Evolutionary conservation across 2,888 invertebrate genomes (phyloP).

Genomic region (Labia minor): DNA sequence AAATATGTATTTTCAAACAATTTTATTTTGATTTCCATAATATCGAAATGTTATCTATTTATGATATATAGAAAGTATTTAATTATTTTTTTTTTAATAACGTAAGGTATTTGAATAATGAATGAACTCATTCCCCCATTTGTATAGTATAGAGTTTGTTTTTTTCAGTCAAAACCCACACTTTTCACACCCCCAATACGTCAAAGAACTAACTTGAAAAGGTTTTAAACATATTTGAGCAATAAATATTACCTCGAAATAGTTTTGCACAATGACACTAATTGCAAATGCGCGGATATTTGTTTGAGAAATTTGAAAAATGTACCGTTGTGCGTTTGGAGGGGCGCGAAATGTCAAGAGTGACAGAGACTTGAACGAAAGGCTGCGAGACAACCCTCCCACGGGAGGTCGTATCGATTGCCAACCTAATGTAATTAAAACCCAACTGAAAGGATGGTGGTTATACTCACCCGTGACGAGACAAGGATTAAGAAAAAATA

Average conservation of each 20-base stretch:
- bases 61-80: no score
- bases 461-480: no score
- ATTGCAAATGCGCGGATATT: neutral
- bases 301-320: neutral
- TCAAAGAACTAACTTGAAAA: neutral
- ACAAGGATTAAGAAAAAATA: no score
- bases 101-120: neutral
- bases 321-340: neutral
- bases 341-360: neutral
- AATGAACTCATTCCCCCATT: neutral
- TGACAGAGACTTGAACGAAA: constrained; percentile 2
- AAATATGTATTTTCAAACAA: no score
- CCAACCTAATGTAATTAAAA: no score
- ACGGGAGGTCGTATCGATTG: no score
- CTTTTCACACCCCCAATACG: neutral
- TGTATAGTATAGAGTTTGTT: neutral
- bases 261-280: constrained; percentile 13
- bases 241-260: constrained; percentile 13
- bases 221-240: constrained; percentile 1
- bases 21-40: no score
- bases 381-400: neutral
- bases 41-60: no score
- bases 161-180: neutral
- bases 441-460: no score
- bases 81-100: neutral